These are phyloP conservation scores for Arctia plantaginis DNA, from an alignment of 2,888 invertebrate genomes.

Conservation along the genomic window DNA sequence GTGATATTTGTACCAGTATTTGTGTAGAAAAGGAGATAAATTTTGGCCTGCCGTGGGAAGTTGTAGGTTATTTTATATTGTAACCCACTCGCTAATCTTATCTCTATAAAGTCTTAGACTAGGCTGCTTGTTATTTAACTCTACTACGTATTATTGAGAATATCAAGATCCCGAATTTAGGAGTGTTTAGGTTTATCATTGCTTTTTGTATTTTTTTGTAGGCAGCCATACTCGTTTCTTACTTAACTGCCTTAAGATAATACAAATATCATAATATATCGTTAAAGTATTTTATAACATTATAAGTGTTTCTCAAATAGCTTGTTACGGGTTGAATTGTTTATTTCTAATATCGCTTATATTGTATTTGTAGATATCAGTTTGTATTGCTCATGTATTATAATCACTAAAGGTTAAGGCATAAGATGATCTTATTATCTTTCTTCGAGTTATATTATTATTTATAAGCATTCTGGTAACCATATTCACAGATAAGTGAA, in stretches of 20 bases:
- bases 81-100: background rate
- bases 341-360: constrained; percentile 17
- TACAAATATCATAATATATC: constrained; percentile 13
- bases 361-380: constrained; percentile 3
- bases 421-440: constrained; percentile 22
- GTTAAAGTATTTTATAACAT: constrained; percentile 36
- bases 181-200: background rate
- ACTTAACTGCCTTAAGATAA: background rate
- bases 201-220: background rate
- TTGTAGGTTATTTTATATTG: background rate
- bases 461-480: constrained; percentile 50
- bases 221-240: background rate
- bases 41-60: background rate
- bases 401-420: constrained; percentile 39
- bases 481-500: constrained; percentile 31
- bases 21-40: background rate
- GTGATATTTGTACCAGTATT: background rate
- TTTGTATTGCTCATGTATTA: constrained; percentile 25
- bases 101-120: background rate
- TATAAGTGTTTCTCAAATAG: constrained; percentile 35
- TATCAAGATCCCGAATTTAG: background rate
- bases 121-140: background rate
- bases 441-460: constrained; percentile 27
- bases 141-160: background rate
- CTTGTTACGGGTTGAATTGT: constrained; percentile 40